These are phyloP conservation scores for Marronus borbonicus DNA, from an alignment of 2,888 invertebrate genomes.

Conservation along the genomic window DNA sequence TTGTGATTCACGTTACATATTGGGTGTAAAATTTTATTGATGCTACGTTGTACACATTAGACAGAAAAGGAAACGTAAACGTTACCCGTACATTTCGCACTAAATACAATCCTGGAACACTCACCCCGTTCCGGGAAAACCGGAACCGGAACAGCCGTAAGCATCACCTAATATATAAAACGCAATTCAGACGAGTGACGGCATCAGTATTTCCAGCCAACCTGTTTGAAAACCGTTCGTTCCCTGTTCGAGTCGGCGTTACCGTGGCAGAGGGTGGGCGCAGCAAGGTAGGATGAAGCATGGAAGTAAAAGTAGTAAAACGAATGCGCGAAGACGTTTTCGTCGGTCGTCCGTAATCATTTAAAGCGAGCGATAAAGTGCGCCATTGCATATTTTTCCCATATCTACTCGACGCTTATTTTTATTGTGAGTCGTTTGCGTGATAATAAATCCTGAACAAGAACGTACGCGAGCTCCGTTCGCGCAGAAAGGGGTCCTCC, in stretches of 20 bases:
- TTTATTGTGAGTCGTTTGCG: conserved; percentile 36
- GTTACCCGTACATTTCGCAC: not conserved
- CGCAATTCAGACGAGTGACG: conserved; percentile 55
- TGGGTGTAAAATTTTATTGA: no score
- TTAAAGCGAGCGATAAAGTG: conserved; percentile 43
- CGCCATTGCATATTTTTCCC: conserved; percentile 39
- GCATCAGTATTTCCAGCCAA: conserved; percentile 58
- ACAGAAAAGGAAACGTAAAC: no score
- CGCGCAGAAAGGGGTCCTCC: conserved; percentile 15
- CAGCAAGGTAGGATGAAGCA: conserved; percentile 23
- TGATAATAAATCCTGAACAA: conserved; percentile 36
- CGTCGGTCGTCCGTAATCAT: conserved; percentile 31
- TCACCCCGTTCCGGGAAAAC: conserved; percentile 50
- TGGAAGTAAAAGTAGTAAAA: conserved; percentile 34
- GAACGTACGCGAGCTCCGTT: conserved; percentile 18
- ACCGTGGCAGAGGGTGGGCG: not conserved
- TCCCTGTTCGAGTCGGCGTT: conserved; percentile 8
- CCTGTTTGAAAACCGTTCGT: conserved; percentile 57
- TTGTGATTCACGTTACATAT: no score
- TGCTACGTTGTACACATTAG: no score
- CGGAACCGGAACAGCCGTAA: conserved; percentile 59
- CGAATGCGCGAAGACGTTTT: conserved; percentile 31
- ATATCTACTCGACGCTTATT: conserved; percentile 40
- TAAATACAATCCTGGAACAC: conserved; percentile 53
- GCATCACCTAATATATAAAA: conserved; percentile 60